Conservation (phyloP, 2,888 invertebrate species). For the Resseliella maxima region DNA sequence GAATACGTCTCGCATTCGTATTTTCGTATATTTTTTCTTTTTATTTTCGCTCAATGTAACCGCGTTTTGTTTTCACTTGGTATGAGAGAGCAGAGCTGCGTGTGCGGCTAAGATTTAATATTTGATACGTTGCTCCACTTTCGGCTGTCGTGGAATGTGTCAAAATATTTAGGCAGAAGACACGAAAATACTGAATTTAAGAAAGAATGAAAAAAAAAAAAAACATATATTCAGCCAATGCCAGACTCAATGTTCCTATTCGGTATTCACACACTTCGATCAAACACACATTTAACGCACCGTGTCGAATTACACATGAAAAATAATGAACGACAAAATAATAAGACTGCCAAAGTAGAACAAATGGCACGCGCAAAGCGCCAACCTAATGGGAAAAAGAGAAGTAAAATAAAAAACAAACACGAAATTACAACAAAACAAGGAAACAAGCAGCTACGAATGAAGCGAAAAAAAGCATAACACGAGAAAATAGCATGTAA, state of each 20-base stretch:
- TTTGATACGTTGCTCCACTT: background rate
- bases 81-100: background rate
- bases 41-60: too few species aligned
- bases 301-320: conserved; percentile 54
- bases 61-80: background rate
- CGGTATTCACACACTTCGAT: background rate
- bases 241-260: too few species aligned
- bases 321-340: conserved; percentile 44
- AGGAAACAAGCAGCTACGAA: background rate
- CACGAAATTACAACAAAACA: conserved; percentile 5
- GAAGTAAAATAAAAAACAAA: background rate
- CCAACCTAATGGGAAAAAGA: background rate
- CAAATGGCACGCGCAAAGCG: conserved; percentile 18
- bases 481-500: background rate
- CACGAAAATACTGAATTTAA: background rate
- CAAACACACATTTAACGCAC: conserved; percentile 55
- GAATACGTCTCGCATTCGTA: background rate
- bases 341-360: conserved; percentile 46
- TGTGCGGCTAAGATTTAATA: background rate
- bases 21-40: background rate
- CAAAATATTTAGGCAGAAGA: background rate
- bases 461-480: background rate
- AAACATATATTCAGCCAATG: background rate
- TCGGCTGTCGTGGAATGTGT: background rate
- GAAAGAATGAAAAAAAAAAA: background rate